Evolutionary conservation across 2,797 vertebrate species (phyloP).

Genomic region (Molothrus ater): DNA sequence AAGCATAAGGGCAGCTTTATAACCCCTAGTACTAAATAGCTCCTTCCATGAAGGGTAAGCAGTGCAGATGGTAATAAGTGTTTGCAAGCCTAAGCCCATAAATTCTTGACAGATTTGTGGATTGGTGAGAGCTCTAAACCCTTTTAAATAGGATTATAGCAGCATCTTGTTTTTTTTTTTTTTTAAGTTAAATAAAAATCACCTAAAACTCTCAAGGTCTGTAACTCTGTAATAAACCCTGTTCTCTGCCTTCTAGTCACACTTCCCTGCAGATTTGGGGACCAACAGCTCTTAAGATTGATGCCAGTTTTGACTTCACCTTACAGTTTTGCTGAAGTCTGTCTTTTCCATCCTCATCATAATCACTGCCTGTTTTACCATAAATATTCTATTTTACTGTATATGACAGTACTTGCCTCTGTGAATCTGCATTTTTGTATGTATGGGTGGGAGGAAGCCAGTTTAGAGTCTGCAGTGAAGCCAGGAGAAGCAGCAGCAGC

Average conservation of each 20-base stretch:
- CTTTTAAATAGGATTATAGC: neutral
- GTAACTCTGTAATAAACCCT: neutral
- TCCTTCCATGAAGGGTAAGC: neutral
- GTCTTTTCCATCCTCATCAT: neutral
- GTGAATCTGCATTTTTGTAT: neutral
- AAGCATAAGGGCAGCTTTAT: neutral
- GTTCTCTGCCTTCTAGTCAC: neutral
- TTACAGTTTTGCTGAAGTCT: neutral
- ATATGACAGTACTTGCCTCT: neutral
- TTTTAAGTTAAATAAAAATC: neutral
- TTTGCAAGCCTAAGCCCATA: conserved; percentile 5
- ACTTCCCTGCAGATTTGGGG: neutral
- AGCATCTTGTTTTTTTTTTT: neutral
- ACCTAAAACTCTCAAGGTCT: neutral
- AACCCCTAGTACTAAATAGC: neutral
- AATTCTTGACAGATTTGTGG: neutral
- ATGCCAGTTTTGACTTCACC: neutral
- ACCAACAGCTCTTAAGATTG: neutral
- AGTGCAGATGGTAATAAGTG: neutral
- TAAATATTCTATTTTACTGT: neutral
- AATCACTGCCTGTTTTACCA: neutral
- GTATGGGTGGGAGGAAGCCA: neutral
- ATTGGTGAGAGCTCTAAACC: neutral
- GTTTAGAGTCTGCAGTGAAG: neutral
- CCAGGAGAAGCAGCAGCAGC: neutral